These are phyloP conservation scores for Diachasmimorpha longicaudata DNA, from an alignment of 1,140 invertebrate species.

Conservation along the genomic window DNA sequence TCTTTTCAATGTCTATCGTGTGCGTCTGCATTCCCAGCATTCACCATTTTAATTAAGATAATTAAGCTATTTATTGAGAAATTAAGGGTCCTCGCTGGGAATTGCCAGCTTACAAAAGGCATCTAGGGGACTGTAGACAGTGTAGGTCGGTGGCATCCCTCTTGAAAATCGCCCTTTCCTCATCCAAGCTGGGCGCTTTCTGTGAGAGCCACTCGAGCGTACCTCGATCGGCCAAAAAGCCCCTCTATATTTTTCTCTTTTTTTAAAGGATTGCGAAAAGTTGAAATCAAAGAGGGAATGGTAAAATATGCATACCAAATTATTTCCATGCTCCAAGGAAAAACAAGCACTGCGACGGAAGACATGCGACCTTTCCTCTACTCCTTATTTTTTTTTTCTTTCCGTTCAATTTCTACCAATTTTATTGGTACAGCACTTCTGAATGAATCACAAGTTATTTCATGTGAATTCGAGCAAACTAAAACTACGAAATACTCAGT, in stretches of 20 bases:
- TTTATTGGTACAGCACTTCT: too few species aligned
- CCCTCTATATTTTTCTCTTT: conserved; percentile 13
- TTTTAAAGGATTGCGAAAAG: conserved; percentile 6
- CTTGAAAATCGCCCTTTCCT: conserved; percentile 20
- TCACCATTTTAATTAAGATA: conserved; percentile 48
- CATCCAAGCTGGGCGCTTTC: conserved; percentile 1
- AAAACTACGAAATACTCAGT: too few species aligned
- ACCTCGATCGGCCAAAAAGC: conserved; percentile 16
- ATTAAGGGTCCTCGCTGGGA: conserved; percentile 23
- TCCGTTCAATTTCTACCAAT: too few species aligned
- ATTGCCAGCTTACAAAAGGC: conserved; percentile 29
- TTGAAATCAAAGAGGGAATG: not conserved
- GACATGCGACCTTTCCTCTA: too few species aligned
- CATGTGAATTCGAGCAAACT: too few species aligned
- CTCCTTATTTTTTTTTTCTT: too few species aligned
- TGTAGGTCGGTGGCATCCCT: conserved; percentile 18
- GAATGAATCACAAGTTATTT: too few species aligned
- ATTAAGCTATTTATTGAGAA: conserved; percentile 49
- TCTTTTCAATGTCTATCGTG: conserved; percentile 4
- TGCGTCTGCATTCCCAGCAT: conserved; percentile 12
- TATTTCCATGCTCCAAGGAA: not conserved
- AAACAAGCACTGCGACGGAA: too few species aligned
- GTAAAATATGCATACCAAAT: not conserved
- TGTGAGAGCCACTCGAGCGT: conserved; percentile 26
- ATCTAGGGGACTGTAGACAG: not conserved